Evolutionary conservation across 2,888 invertebrate genomes (phyloP), one percentile per base, ranked within the genome.

Genomic region (Aphodius granarius): DNA sequence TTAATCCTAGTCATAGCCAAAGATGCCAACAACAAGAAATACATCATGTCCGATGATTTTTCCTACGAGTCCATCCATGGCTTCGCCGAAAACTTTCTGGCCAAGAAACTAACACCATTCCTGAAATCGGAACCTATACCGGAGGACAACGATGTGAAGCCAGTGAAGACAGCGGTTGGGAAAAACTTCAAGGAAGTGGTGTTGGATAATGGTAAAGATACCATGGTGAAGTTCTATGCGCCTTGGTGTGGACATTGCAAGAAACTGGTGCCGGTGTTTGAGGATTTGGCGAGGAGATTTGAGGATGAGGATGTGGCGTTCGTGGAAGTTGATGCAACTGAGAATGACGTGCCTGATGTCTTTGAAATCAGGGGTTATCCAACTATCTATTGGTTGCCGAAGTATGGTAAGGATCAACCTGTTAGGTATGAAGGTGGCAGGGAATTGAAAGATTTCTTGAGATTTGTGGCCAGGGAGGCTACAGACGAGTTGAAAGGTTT

Each of bases 181-280:
- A 95, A 95, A 88, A 98, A 97, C 89, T 98, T 98, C 88, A 94
- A 97, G 85, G 94, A 97, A 73, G 89, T 97, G 73, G 95, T 98
- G 0, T 92, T 92, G 0, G 94, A 97, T 85, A 93, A 94, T 81
- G 94, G 90, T 62, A 93, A 95, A 83, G 98, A 98, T 86, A 95
- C 95, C 1, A 89, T 98, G 63, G 91, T 98, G 79, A 97, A 98
- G 88, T 98, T 98, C 89, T 98, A 98, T 87, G 97, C 97, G 18
- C 97, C 97, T 0, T 97, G 97, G 97, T 97, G 96, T 86, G 97
- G 97, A 79, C 97, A 98, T 84, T 98, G 98, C 89, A 97, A 98
- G 88, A 94, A 94, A 86, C 89, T 98, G 65, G 90, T 95, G 1
- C 98, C 98, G n/a, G 90, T 96, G 73, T 97, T 91, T 87, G 97